Base-by-base conservation (phyloP, 1,140 invertebrate species). In the Zaprionus ornatus region DNA sequence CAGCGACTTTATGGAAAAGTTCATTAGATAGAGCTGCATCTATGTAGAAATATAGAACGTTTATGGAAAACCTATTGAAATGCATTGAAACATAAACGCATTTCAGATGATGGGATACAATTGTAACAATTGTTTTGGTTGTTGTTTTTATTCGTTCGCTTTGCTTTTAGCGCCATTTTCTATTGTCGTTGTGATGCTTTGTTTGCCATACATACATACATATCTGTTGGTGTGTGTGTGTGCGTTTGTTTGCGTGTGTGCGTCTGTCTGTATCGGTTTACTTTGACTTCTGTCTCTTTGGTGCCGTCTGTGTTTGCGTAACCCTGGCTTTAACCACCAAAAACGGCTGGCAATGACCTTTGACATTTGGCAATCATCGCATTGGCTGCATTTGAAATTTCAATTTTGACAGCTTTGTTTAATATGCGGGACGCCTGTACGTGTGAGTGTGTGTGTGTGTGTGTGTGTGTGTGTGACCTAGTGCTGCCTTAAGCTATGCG, bases 291-390 rank as follows among this genome's bases (percentile, higher is more conserved):
- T 48, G 10, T 48, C 27, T 54, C n/a, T 4, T 12, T 60, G 21
- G 25, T 17, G 27, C 19, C 70, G 40, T 69, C 45, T 76, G 17
- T 72, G 67, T 68, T 82, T 79, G 77, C 70, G 50, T 78, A 83
- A 87, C 83, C 80, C 80, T 77, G 77, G 72, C 59, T 79, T 79
- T 79, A 65, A 69, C 66, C 59, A 65, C 55, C 66, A 60, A 80
- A 63, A 64, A 42, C 25, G 32, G 29, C 78, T 88, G 84, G 68
- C 84, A 88, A 61, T 88, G 84, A 88, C 84, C 84, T 88, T 88
- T 87, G 77, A 25, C 77, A 87, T 87, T 88, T 80, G 65, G 40
- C 60, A 67, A 61, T 21, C 62, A 61, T 21, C 62, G 52, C 50
- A 15, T 40, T 40, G 50, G 21, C 21, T 74, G 64, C 64, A 74